Evolutionary conservation across 1,140 invertebrate genomes (phyloP).

Genomic region (Cylas formicarius): DNA sequence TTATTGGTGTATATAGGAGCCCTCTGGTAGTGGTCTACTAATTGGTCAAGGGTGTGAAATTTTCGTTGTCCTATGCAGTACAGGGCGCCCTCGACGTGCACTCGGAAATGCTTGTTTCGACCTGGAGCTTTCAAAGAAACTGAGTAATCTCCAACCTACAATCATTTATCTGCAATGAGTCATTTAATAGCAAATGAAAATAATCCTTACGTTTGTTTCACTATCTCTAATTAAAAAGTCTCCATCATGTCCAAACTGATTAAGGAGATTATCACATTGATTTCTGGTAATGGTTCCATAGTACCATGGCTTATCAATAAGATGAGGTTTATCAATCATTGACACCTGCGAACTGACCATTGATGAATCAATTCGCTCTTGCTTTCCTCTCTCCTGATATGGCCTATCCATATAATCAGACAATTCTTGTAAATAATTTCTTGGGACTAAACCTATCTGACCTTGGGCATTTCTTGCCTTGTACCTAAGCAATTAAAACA

Average conservation of each 20-base stretch:
- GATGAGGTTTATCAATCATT: conserved; percentile 55
- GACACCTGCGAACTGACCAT: conserved; percentile 39
- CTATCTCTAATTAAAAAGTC: conserved; percentile 98
- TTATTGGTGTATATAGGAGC: conserved; percentile 98
- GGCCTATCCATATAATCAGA: conserved; percentile 81
- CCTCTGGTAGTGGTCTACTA: conserved; percentile 97
- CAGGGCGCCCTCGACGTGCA: conserved; percentile 88
- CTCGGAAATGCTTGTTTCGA: conserved; percentile 98
- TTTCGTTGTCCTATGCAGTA: conserved; percentile 97
- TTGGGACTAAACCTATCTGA: conserved; percentile 86
- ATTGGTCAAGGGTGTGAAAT: conserved; percentile 90
- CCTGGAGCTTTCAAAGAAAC: conserved; percentile 96
- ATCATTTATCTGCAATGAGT: conserved; percentile 32
- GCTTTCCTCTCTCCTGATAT: conserved; percentile 55
- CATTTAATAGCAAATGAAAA: conserved; percentile 2
- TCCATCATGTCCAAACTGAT: conserved; percentile 90
- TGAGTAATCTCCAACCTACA: conserved; percentile 94
- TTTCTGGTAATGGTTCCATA: conserved; percentile 91
- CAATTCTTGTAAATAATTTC: conserved; percentile 92
- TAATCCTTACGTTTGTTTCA: conserved; percentile 89
- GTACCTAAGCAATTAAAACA: conserved; percentile 53
- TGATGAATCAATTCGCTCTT: conserved; percentile 44
- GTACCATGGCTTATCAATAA: conserved; percentile 87
- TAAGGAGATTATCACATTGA: conserved; percentile 91
- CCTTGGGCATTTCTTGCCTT: conserved; percentile 88